These are phyloP conservation scores for Phyto melanocephala DNA, from an alignment of 2,888 invertebrate species.

Conservation along the genomic window DNA sequence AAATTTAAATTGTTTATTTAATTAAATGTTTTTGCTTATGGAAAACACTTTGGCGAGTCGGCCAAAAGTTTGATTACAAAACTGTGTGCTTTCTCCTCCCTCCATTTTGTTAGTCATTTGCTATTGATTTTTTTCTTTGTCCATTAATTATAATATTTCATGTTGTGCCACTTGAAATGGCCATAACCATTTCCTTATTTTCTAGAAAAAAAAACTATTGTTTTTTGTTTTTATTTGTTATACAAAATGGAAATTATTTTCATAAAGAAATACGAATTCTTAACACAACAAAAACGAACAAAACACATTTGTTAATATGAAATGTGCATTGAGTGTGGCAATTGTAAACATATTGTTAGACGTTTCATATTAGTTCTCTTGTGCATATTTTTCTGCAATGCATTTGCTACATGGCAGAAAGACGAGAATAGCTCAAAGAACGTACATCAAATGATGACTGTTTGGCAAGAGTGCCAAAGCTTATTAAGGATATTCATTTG, in stretches of 20 bases:
- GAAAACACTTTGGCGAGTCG: conserved; percentile 4
- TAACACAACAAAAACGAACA: conserved; percentile 10
- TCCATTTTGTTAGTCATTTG: neutral
- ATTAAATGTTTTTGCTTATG: too few species aligned
- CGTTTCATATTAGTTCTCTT: neutral
- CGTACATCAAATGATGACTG: conserved; percentile 18
- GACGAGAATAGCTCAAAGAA: neutral
- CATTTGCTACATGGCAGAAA: conserved; percentile 20
- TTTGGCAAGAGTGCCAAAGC: neutral
- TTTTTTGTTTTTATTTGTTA: conserved; percentile 7
- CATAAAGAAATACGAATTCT: conserved; percentile 32
- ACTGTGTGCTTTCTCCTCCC: neutral
- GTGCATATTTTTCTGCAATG: neutral
- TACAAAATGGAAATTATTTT: conserved; percentile 34
- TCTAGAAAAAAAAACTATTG: conserved; percentile 30
- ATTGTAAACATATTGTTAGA: conserved; percentile 51
- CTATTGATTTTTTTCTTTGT: conserved; percentile 11
- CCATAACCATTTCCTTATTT: conserved; percentile 52
- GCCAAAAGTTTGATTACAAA: neutral
- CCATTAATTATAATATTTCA: conserved; percentile 30
- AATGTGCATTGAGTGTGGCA: conserved; percentile 40
- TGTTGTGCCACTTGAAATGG: conserved; percentile 20
- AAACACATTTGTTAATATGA: conserved; percentile 28
- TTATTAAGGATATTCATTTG: neutral
- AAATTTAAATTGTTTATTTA: too few species aligned